Evolutionary conservation across 2,113 vertebrate species (phyloP).

Genomic region (Microtus richardsoni): DNA sequence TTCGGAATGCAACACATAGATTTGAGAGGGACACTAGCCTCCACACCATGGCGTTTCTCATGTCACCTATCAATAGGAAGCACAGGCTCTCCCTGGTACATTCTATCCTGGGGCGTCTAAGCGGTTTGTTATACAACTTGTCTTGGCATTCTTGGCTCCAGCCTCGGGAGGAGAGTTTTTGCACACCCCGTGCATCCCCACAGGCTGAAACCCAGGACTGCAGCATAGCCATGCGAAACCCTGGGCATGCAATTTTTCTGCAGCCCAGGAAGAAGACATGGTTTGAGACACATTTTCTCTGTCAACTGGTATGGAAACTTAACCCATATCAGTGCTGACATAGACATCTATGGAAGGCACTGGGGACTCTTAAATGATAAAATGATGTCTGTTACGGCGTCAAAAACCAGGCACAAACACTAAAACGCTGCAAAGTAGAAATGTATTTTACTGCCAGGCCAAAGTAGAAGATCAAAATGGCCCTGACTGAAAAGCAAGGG

Average conservation of each 20-base stretch:
- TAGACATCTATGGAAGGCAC: background rate
- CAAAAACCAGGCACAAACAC: too few species aligned
- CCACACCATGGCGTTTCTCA: background rate
- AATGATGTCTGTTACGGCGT: background rate
- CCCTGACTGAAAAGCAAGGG: too few species aligned
- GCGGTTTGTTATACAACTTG: background rate
- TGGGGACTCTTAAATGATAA: background rate
- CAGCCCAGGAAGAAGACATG: background rate
- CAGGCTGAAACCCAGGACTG: background rate
- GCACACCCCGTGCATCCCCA: background rate
- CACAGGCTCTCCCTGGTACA: background rate
- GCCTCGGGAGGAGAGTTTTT: background rate
- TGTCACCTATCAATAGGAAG: background rate
- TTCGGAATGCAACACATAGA: background rate
- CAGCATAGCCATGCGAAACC: background rate
- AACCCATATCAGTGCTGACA: background rate
- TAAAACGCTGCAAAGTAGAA: too few species aligned
- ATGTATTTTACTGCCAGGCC: too few species aligned
- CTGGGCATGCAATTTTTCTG: background rate
- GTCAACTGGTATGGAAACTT: background rate
- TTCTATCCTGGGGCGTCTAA: background rate
- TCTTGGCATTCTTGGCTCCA: background rate
- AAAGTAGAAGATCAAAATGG: too few species aligned
- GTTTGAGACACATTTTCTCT: background rate
- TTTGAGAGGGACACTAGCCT: background rate